These are phyloP conservation scores for Enteromius paludinosus DNA, from an alignment of 2,797 vertebrate species.

Conservation along the genomic window DNA sequence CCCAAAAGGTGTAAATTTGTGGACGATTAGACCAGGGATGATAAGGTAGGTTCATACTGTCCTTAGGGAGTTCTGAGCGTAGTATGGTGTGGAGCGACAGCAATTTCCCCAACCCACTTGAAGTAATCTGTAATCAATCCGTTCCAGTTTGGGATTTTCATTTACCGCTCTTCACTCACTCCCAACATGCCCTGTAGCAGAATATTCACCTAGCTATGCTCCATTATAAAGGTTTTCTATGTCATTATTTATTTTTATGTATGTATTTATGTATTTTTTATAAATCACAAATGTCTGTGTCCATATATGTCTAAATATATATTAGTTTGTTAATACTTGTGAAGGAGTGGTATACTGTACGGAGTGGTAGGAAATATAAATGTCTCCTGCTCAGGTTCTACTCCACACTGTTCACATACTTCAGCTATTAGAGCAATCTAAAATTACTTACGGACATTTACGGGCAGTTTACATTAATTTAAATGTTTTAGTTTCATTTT, in stretches of 20 bases:
- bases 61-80: background rate
- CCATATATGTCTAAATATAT: too few relatives aligned
- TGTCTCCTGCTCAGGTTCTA: background rate
- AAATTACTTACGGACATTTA: background rate
- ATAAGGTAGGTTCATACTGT: background rate
- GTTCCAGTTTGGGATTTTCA: slow-evolving; percentile 22
- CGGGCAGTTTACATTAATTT: background rate
- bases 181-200: background rate
- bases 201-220: background rate
- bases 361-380: background rate
- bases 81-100: slow-evolving; percentile 1
- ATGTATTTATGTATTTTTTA: background rate
- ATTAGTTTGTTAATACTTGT: background rate
- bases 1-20: background rate
- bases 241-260: background rate
- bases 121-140: slow-evolving; percentile 17
- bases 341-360: background rate
- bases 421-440: background rate
- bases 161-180: slow-evolving; percentile 8
- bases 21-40: background rate
- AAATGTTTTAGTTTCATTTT: background rate
- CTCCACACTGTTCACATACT: background rate
- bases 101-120: background rate
- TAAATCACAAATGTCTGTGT: background rate
- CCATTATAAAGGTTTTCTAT: background rate